Conservation (phyloP, 2,888 invertebrate genomes). For the Drosophila subsilvestris region DNA sequence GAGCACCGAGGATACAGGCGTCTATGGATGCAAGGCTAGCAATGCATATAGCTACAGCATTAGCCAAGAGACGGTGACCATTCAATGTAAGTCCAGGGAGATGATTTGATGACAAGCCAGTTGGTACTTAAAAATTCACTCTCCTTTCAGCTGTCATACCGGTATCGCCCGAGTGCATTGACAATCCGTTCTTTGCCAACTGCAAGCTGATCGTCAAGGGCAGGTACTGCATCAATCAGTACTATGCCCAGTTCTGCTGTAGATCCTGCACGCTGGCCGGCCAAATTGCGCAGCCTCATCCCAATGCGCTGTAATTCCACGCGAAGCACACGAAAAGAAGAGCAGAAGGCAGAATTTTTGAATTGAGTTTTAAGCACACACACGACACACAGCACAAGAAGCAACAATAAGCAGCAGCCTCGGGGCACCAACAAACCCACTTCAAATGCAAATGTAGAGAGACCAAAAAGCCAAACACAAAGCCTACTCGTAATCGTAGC, state of each 20-base stretch:
- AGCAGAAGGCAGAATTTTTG: constrained; percentile 51
- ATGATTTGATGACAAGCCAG: neutral
- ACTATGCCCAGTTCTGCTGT: constrained; percentile 97
- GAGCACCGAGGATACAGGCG: constrained; percentile 89
- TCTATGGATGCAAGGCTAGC: constrained; percentile 92
- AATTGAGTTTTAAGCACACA: constrained; percentile 59
- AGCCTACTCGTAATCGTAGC: constrained; percentile 7
- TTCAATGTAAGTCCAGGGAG: constrained; percentile 88
- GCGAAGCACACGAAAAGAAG: neutral
- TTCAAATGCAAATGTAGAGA: constrained; percentile 40
- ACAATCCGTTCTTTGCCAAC: constrained; percentile 94
- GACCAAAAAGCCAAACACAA: constrained; percentile 50
- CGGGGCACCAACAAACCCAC: constrained; percentile 3
- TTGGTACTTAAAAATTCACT: neutral
- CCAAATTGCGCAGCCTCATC: constrained; percentile 85
- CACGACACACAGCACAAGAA: constrained; percentile 8
- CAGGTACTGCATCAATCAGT: constrained; percentile 93
- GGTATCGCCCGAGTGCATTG: constrained; percentile 92
- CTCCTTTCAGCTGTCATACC: constrained; percentile 84
- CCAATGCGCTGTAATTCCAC: constrained; percentile 79
- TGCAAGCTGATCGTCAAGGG: constrained; percentile 94
- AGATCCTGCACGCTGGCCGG: constrained; percentile 95
- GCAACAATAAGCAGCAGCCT: constrained; percentile 47
- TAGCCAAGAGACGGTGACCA: constrained; percentile 88
- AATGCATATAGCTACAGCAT: constrained; percentile 89